These are phyloP conservation scores for Andrena praecox DNA, from an alignment of 2,888 invertebrate genomes.

Conservation along the genomic window DNA sequence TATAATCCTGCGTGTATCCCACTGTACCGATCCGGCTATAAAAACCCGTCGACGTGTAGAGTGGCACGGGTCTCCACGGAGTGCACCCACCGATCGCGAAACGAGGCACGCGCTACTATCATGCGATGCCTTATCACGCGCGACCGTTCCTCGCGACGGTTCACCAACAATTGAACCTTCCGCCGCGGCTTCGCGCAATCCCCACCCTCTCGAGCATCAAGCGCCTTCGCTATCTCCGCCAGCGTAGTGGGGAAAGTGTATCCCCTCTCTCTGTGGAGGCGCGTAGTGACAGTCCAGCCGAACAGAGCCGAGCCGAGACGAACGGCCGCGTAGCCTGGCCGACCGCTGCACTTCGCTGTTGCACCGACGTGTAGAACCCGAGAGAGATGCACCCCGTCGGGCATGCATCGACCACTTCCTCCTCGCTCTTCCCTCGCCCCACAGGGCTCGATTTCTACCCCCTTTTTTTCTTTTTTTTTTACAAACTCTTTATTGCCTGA, in stretches of 20 bases:
- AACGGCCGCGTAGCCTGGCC: constrained; percentile 26
- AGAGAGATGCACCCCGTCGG: constrained; percentile 18
- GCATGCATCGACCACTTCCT: constrained; percentile 34
- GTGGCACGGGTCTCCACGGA: constrained; percentile 21
- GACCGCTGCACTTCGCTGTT: constrained; percentile 2
- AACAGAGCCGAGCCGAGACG: constrained; percentile 28
- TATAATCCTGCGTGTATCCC: constrained; percentile 25
- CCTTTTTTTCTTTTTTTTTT: not conserved
- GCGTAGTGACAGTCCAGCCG: constrained; percentile 43
- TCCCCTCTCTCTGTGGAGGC: constrained; percentile 12
- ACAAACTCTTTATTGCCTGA: too few species aligned
- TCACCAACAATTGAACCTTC: constrained; percentile 79
- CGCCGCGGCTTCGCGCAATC: constrained; percentile 58
- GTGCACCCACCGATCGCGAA: constrained; percentile 56
- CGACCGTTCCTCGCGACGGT: constrained; percentile 76
- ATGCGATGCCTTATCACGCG: constrained; percentile 61
- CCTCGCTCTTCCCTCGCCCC: constrained; percentile 3
- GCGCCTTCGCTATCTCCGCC: constrained; percentile 48
- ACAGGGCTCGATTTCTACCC: not conserved
- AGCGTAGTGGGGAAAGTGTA: constrained; percentile 35
- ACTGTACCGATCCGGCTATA: constrained; percentile 12
- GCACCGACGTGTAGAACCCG: not conserved
- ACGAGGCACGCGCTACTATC: constrained; percentile 71
- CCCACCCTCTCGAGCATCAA: constrained; percentile 54
- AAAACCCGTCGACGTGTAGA: not conserved